These are phyloP conservation scores for Lipophrys pholis DNA, from an alignment of 2,113 vertebrate species.

Conservation along the genomic window DNA sequence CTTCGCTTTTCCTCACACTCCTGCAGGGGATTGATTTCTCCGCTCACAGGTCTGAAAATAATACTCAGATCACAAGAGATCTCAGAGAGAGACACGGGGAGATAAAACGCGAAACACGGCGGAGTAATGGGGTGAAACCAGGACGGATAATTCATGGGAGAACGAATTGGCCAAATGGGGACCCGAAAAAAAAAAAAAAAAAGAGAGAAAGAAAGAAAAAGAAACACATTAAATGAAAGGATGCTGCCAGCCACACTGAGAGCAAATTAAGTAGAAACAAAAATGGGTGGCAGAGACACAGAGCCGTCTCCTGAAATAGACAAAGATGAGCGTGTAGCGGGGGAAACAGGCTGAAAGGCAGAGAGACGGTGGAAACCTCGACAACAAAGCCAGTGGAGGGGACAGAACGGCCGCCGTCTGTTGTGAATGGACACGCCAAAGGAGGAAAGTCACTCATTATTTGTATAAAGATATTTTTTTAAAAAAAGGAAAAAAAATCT, in stretches of 20 bases:
- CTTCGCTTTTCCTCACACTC: background rate
- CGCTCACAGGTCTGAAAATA: slow-evolving; percentile 22
- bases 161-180: background rate
- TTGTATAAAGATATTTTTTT: no score
- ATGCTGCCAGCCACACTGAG: slow-evolving; percentile 4
- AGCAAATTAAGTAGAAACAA: slow-evolving; percentile 22
- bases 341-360: slow-evolving; percentile 24
- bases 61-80: slow-evolving; percentile 6
- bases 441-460: no score
- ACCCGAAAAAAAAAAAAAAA: background rate
- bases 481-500: no score
- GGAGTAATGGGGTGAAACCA: slow-evolving; percentile 13
- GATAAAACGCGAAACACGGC: background rate
- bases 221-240: slow-evolving; percentile 5
- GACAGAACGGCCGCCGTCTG: background rate
- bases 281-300: background rate
- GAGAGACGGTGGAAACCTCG: slow-evolving; percentile 17
- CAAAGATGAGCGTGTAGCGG: slow-evolving; percentile 6
- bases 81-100: background rate
- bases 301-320: slow-evolving; percentile 6
- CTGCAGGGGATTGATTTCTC: background rate
- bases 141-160: slow-evolving; percentile 16
- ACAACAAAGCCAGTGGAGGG: slow-evolving; percentile 1
- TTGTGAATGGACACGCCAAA: background rate
- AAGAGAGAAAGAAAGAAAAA: slow-evolving; percentile 10